phyloP scores from a whole-genome alignment of 2,888 invertebrate species.

The Xestia xanthographa region DNA sequence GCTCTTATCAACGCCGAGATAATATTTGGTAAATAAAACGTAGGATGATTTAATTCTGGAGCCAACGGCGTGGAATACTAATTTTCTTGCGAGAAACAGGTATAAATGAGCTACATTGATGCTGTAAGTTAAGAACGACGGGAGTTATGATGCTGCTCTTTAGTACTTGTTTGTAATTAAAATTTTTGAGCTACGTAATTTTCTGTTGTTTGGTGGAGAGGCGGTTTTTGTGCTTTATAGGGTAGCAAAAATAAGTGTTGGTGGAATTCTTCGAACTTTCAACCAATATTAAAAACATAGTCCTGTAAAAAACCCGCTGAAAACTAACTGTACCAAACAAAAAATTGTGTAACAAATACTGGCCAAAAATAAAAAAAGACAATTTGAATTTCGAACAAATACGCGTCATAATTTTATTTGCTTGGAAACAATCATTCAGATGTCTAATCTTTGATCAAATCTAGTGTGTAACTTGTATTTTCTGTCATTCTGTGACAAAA shows the following conservation, averaged over 20 bases:
- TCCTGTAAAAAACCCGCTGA: not conserved
- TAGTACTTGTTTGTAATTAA: conserved; percentile 46
- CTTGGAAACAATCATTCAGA: not conserved
- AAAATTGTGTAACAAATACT: no score
- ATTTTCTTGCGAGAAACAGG: conserved; percentile 59
- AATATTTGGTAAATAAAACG: conserved; percentile 66
- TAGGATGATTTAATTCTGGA: conserved; percentile 66
- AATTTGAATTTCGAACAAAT: not conserved
- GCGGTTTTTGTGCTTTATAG: not conserved
- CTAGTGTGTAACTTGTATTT: not conserved
- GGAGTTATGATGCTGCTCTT: conserved; percentile 36
- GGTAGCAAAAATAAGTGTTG: not conserved
- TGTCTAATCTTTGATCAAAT: not conserved
- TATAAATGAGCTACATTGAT: conserved; percentile 58
- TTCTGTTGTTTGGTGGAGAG: not conserved
- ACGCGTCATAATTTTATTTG: not conserved
- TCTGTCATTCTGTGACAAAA: not conserved
- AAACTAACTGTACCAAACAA: not conserved
- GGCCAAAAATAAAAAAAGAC: not conserved
- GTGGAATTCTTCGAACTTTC: not conserved
- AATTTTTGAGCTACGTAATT: conserved; percentile 26
- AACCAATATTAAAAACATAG: not conserved
- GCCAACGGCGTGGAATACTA: conserved; percentile 62
- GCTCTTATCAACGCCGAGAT: conserved; percentile 62
- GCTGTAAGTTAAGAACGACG: conserved; percentile 42